Evolutionary conservation across 2,888 invertebrate species (phyloP).

Genomic region (Encarsia formosa): DNA sequence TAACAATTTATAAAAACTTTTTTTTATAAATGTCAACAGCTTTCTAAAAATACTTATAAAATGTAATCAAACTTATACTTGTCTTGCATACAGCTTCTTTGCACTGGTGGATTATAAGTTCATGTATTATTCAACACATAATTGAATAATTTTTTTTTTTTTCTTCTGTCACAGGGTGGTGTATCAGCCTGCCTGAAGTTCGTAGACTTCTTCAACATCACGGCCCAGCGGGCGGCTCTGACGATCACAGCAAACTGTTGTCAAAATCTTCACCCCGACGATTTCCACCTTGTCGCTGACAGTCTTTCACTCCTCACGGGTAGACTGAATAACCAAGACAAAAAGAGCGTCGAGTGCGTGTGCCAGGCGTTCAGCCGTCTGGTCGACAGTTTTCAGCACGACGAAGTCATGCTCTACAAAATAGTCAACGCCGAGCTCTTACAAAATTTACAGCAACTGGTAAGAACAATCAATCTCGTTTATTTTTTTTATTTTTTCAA

Average conservation of each 20-base stretch:
- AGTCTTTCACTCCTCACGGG: conserved; percentile 81
- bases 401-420: conserved; percentile 85
- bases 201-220: conserved; percentile 97
- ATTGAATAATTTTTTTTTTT: conserved; percentile 2
- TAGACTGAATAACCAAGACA: conserved; percentile 82
- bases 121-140: no score
- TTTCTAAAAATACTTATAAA: no score
- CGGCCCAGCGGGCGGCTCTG: conserved; percentile 93
- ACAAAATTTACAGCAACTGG: conserved; percentile 88
- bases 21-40: no score
- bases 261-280: conserved; percentile 86
- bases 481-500: not conserved
- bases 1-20: no score
- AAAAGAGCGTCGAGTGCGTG: conserved; percentile 96
- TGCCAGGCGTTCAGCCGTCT: conserved; percentile 94
- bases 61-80: no score
- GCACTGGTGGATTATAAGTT: not conserved
- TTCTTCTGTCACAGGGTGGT: conserved; percentile 67
- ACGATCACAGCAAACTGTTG: conserved; percentile 98
- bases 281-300: conserved; percentile 88
- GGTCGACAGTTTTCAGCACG: conserved; percentile 93
- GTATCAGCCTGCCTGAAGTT: conserved; percentile 95
- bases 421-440: conserved; percentile 89
- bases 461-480: conserved; percentile 53
- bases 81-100: not conserved